Percentiles rank a stretch among this genome's conserved stretches.
Evolutionary conservation across 2,113 vertebrate genomes (phyloP).

Genomic region (Datnioides undecimradiatus): DNA sequence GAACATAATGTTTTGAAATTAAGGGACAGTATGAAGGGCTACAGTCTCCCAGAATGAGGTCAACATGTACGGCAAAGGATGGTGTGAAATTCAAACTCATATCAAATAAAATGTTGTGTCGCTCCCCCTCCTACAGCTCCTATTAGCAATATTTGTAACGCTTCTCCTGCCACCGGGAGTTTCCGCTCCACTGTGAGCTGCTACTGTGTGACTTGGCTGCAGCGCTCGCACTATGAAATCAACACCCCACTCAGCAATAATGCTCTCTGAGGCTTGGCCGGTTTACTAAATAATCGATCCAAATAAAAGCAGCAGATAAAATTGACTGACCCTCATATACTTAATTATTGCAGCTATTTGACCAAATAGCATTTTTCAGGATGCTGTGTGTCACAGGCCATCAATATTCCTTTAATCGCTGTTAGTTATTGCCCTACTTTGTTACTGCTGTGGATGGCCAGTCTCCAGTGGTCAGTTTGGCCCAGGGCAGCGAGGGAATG

Average conservation of each 20-base stretch:
- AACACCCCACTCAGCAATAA: constrained; percentile 86
- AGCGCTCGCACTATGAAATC: constrained; percentile 72
- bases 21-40: not conserved
- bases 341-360: constrained; percentile 93
- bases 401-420: constrained; percentile 90
- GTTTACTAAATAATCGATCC: constrained; percentile 90
- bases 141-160: constrained; percentile 10
- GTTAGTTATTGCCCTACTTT: constrained; percentile 88
- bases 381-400: constrained; percentile 87
- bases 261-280: constrained; percentile 84
- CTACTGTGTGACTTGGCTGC: constrained; percentile 58
- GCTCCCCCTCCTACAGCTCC: not conserved
- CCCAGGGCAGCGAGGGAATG: constrained; percentile 77
- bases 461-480: constrained; percentile 85
- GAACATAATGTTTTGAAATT: constrained; percentile 25
- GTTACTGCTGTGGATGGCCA: constrained; percentile 83
- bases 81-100: constrained; percentile 13
- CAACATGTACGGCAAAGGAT: not conserved
- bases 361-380: constrained; percentile 89
- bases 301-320: constrained; percentile 93
- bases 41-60: constrained; percentile 7
- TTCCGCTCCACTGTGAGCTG: constrained; percentile 31
- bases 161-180: not conserved
- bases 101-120: not conserved
- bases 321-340: constrained; percentile 92